Base-by-base conservation (phyloP, 2,797 vertebrate genomes). In the Lemur catta region DNA sequence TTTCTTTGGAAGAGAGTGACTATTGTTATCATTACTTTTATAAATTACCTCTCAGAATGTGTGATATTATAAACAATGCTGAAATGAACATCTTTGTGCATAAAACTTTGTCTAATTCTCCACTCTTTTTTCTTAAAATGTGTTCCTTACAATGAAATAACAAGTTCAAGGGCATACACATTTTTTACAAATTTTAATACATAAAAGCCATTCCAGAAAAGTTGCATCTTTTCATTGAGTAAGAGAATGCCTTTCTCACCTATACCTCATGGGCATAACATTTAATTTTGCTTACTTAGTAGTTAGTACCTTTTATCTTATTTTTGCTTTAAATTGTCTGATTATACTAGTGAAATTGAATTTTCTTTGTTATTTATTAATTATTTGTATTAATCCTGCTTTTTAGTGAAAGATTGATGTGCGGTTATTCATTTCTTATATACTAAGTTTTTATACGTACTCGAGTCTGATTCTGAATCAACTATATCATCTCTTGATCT, bases 361-460 rank as follows among this genome's bases (percentile, higher is more conserved):
- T 24, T 74, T 41, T 33, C 20, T 82, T 79, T 97, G 14, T 93
- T 93, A 22, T 63, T 84, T 92, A 90, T 80, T 92, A 87, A 52
- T 52, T 22, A 93, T 61, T 75, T 74, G 43, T 67, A 67, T 59
- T 57, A 65, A 79, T 67, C 43, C 76, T 14, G 69, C 24, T 61
- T 87, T 94, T 88, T 79, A 15, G 55, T 94, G 61, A 91, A 93
- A 93, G 30, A 67, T n/a, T 81, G 30, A 89, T 93, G 50, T 81
- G 28, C 52, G 13, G 41, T n/a, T 52, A 74, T 72, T 89, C 33
- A 18, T 63, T 84, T 93, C 80, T 38, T 61, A 33, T 11, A 14
- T 69, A 18, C 15, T 52, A 75, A 14, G 17, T 74, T 65, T 84
- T 59, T 78, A 69, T n/a, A 30, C 7, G 22, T 79, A 11, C 4